Evolutionary conservation across 2,888 invertebrate species (phyloP).

Genomic region (Suillia variegata): DNA sequence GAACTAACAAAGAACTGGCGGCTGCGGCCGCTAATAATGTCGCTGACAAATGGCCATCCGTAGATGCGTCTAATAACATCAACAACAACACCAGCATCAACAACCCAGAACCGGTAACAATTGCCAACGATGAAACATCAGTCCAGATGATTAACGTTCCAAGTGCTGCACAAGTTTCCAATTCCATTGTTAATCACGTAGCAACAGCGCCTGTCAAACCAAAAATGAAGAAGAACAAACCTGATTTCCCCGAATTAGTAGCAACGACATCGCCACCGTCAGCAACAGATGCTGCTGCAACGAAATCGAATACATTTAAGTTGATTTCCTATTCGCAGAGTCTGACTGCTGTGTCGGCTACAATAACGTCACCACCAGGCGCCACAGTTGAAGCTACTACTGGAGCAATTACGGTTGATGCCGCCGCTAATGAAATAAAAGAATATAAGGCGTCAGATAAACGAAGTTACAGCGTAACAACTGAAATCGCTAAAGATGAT

Average conservation of each 20-base stretch:
- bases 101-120: not conserved
- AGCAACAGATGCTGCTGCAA: slow-evolving; percentile 11
- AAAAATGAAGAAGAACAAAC: slow-evolving; percentile 37
- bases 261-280: slow-evolving; percentile 10
- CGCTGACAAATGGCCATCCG: slow-evolving; percentile 37
- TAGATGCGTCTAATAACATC: slow-evolving; percentile 33
- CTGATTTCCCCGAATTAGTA: slow-evolving; percentile 47
- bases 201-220: not conserved
- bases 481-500: not conserved
- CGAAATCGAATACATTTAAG: slow-evolving; percentile 21
- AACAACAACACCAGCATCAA: slow-evolving; percentile 23
- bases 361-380: slow-evolving; percentile 12
- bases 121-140: slow-evolving; percentile 10
- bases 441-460: not conserved
- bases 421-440: not conserved
- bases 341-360: slow-evolving; percentile 25
- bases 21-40: slow-evolving; percentile 23
- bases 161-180: slow-evolving; percentile 7
- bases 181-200: slow-evolving; percentile 6
- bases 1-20: slow-evolving; percentile 55
- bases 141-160: not conserved
- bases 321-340: slow-evolving; percentile 48
- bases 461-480: not conserved
- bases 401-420: slow-evolving; percentile 4
- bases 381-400: slow-evolving; percentile 20